Evolutionary conservation across 2,797 vertebrate genomes (phyloP), one percentile per base, ranked within the genome.

Genomic region (Sphenodon punctatus): DNA sequence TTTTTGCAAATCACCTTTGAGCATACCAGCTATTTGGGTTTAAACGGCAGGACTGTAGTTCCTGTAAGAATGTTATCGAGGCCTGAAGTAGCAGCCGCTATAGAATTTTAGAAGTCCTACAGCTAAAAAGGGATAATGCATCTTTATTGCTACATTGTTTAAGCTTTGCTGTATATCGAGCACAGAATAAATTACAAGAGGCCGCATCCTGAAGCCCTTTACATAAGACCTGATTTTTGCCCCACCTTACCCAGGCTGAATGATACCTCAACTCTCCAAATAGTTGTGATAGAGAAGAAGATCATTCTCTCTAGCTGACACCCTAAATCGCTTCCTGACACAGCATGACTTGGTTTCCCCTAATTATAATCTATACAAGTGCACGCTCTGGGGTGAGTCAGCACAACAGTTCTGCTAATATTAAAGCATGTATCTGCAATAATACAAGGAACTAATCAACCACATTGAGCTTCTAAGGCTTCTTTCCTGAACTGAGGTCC

Each of bases 91-190:
- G 0, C 30, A 20, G 34, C 42, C 32, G 36, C 10, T 67, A 41
- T 45, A 45, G 63, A 63, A 36, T 22, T 42, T 75, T 23, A 63
- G 61, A 61, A 20, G 20, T 22, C 30, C 8, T 27, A 32, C 20
- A 19, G 19, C 22, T 58, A 36, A 55, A 45, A 56, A 2, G 59
- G 19, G 27, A 42, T 9, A 60, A 34, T 36, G 48, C 15, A 8
- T 69, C 67, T 69, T 49, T 23, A 77, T 39, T 10, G 2, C n/a
- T 7, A 5, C 19, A 2, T 55, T 36, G 32, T 13, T 53, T 53
- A 10, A 42, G 27, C 64, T 42, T 7, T 36, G 39, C n/a, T 0
- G 1, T 15, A 4, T n/a, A 30, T 3, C 22, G 19, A 17, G 3
- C 65, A 67, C 39, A 27, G 51, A 53, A 53, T 16, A 38, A 30